A percentile compares a stretch with the other conserved stretches of the same genome.
Conservation (phyloP, 2,113 vertebrate species). For the Octodon degus region DNA sequence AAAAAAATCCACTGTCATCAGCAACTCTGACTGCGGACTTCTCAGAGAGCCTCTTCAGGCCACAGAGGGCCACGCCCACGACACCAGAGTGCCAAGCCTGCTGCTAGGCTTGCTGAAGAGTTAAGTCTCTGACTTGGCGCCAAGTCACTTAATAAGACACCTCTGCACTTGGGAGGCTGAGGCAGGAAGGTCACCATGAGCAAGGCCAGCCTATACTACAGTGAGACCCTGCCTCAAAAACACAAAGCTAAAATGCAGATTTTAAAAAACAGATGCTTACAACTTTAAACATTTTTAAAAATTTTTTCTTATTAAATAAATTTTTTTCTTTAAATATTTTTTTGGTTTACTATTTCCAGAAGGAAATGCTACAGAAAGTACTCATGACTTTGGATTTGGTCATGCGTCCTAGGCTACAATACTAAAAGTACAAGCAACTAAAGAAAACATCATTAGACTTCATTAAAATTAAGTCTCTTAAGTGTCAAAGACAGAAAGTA, state of each 20-base stretch:
- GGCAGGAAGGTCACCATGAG: not conserved
- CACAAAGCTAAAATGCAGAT: not conserved
- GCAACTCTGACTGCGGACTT: not conserved
- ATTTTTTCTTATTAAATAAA: too few species aligned
- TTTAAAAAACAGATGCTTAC: not conserved
- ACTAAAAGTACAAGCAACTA: not conserved
- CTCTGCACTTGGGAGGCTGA: not conserved
- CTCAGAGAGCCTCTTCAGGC: not conserved
- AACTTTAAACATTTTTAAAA: not conserved
- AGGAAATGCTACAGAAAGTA: constrained; percentile 20
- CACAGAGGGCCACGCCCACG: accelerated
- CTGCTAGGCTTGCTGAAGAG: not conserved
- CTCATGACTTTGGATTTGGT: not conserved
- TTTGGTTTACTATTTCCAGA: constrained; percentile 33
- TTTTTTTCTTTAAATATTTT: not conserved
- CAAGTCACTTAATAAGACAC: constrained; percentile 39
- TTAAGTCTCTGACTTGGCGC: not conserved
- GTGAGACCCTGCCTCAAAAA: not conserved
- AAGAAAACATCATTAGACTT: not conserved
- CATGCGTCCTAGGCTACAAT: not conserved
- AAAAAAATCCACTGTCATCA: not conserved
- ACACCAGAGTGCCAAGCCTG: not conserved
- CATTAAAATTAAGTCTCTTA: constrained; percentile 4
- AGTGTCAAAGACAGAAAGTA: constrained; percentile 23
- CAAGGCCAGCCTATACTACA: not conserved